Conservation (phyloP, 2,113 vertebrate genomes). For the Tupaia chinensis region DNA sequence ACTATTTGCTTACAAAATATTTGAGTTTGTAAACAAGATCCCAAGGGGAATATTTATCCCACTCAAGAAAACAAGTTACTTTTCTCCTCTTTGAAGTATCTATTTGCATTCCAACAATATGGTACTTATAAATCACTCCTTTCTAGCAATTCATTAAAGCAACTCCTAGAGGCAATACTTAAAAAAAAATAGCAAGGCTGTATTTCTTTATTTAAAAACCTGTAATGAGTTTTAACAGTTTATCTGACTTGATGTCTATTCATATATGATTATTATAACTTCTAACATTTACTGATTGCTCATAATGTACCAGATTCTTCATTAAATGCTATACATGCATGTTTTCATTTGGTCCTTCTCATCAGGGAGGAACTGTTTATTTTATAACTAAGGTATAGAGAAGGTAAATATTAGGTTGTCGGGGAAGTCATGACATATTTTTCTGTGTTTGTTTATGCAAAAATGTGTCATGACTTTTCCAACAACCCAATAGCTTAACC, state of each 20-base stretch:
- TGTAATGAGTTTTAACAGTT: constrained; percentile 59
- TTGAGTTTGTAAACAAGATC: constrained; percentile 74
- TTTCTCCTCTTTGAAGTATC: constrained; percentile 72
- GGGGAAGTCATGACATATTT: no score
- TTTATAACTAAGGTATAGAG: constrained; percentile 24
- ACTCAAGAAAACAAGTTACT: constrained; percentile 73
- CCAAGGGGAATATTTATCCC: constrained; percentile 67
- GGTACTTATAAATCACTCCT: constrained; percentile 76
- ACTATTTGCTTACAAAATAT: constrained; percentile 70
- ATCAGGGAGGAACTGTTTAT: background rate
- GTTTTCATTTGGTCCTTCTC: background rate
- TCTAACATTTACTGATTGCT: constrained; percentile 22
- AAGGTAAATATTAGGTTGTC: background rate
- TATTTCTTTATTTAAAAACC: constrained; percentile 66
- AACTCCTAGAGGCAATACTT: constrained; percentile 68
- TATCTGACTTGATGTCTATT: constrained; percentile 53
- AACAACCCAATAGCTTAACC: background rate
- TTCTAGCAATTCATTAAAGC: constrained; percentile 75
- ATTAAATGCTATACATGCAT: constrained; percentile 26
- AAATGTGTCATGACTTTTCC: no score
- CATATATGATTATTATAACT: constrained; percentile 34
- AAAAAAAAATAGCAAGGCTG: constrained; percentile 52
- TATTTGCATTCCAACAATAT: constrained; percentile 75
- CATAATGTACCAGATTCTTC: background rate
- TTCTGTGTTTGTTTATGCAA: no score